A percentile compares a stretch with the other conserved stretches of the same genome.
Evolutionary conservation across 2,113 vertebrate species (phyloP).

Genomic region (Psilopsiagon aurifrons): DNA sequence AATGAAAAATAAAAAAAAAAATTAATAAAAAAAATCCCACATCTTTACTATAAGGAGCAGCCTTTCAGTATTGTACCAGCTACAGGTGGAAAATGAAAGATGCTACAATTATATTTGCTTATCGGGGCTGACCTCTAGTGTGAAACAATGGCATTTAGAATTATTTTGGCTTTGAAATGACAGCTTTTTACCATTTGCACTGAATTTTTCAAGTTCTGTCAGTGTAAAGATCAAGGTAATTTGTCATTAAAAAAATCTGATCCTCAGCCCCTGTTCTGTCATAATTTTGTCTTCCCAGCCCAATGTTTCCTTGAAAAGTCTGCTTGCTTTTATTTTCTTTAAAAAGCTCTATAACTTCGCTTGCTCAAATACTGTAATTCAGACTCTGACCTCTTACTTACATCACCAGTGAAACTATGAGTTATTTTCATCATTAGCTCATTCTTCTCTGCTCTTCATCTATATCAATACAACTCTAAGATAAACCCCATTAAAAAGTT

Average conservation of each 20-base stretch:
- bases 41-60: slow-evolving; percentile 29
- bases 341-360: not conserved
- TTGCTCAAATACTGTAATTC: not conserved
- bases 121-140: slow-evolving; percentile 80
- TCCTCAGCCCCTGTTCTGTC: not conserved
- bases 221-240: not conserved
- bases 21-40: not conserved
- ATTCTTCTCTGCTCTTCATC: not conserved
- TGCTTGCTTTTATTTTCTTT: not conserved
- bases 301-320: not conserved
- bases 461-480: not conserved
- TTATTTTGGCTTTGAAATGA: slow-evolving; percentile 66
- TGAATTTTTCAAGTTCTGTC: not conserved
- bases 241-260: not conserved
- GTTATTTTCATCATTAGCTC: not conserved
- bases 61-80: slow-evolving; percentile 37
- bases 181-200: slow-evolving; percentile 61
- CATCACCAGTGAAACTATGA: not conserved
- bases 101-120: slow-evolving; percentile 73
- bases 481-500: not conserved
- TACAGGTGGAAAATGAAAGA: slow-evolving; percentile 60
- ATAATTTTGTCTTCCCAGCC: slow-evolving; percentile 1
- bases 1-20: not conserved
- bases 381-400: not conserved
- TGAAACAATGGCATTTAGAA: slow-evolving; percentile 77